Evolutionary conservation across 2,888 invertebrate genomes (phyloP).

Genomic region (Chloromyia formosa): DNA sequence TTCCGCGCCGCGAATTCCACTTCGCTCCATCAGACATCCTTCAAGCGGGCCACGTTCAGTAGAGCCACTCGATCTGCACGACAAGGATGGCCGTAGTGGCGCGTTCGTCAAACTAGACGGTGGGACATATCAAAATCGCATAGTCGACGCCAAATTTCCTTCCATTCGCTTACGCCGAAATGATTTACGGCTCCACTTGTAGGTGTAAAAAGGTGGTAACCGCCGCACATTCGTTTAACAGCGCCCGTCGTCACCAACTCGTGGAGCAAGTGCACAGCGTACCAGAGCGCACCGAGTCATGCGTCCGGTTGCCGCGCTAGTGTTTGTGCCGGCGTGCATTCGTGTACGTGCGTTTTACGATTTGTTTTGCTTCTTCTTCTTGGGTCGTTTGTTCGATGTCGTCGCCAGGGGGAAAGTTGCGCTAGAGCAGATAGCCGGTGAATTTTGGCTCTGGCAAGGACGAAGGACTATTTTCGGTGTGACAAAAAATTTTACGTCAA

Average conservation of each 20-base stretch:
- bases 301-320: constrained; percentile 3
- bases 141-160: constrained; percentile 27
- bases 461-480: constrained; percentile 1
- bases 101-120: constrained; percentile 32
- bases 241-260: not conserved
- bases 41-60: not conserved
- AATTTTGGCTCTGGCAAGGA: not conserved
- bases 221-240: constrained; percentile 40
- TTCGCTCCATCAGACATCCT: constrained; percentile 25
- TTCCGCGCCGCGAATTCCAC: not conserved
- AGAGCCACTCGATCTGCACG: not conserved
- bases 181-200: constrained; percentile 43
- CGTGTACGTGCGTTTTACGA: constrained; percentile 37
- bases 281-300: not conserved
- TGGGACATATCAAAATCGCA: constrained; percentile 41
- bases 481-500: not conserved
- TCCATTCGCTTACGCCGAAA: constrained; percentile 32
- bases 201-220: constrained; percentile 44
- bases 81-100: constrained; percentile 21
- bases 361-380: constrained; percentile 42
- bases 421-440: not conserved
- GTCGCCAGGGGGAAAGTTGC: not conserved
- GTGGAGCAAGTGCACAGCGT: not conserved
- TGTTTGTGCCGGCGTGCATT: not conserved
- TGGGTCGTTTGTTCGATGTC: not conserved